phyloP scores from a whole-genome alignment of 64 coral and sea anemone genomes.

The Montipora cactus region DNA sequence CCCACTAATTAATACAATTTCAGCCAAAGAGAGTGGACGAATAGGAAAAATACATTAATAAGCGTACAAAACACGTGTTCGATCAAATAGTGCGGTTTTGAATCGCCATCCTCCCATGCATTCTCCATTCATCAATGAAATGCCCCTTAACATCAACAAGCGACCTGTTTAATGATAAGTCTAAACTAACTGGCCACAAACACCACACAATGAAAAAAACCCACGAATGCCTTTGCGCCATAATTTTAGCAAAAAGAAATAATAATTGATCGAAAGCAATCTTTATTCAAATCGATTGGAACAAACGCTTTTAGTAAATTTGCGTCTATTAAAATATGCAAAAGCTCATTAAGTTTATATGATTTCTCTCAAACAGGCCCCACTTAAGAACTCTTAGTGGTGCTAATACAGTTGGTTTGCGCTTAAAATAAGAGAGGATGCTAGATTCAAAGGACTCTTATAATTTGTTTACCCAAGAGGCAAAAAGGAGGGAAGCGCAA shows the following conservation, averaged over 20 bases:
- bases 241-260: constrained; percentile 15
- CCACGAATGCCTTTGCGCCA: neutral
- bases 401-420: constrained; percentile 30
- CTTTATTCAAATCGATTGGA: constrained; percentile 16
- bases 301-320: constrained; percentile 37
- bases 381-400: constrained; percentile 56
- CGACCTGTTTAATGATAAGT: constrained; percentile 81
- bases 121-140: constrained; percentile 74
- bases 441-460: neutral
- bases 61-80: constrained; percentile 67
- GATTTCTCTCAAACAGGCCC: constrained; percentile 68
- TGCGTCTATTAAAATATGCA: constrained; percentile 79
- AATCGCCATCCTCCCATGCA: constrained; percentile 54
- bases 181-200: constrained; percentile 62
- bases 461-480: constrained; percentile 11
- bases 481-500: neutral
- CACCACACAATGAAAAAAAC: constrained; percentile 59
- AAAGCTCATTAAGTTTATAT: constrained; percentile 86
- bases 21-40: constrained; percentile 39
- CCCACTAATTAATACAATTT: constrained; percentile 58
- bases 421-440: constrained; percentile 19
- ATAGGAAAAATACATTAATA: constrained; percentile 32
- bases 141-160: constrained; percentile 77
- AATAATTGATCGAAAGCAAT: constrained; percentile 3
- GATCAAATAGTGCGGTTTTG: constrained; percentile 70